Evolutionary conservation across 2,797 vertebrate species (phyloP), one percentile per base, ranked within the genome.

Genomic region (Channallabes apus): DNA sequence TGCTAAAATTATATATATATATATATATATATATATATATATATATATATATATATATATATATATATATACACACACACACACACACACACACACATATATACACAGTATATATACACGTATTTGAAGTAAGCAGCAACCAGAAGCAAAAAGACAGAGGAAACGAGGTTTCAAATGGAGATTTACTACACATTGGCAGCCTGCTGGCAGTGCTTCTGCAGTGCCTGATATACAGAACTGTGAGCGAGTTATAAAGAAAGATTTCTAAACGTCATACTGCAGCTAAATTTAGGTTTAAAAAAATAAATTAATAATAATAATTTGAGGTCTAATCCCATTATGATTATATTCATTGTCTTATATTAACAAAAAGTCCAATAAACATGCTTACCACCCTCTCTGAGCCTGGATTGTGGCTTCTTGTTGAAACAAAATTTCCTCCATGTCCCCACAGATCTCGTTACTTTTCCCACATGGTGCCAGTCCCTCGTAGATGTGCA

Each of bases 341-440:
- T 73, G 59, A 62, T 85, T 72, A 85, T 38, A 69, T 78, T 68
- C 51, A 22, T 29, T 29, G 35, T 79, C 58, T 32, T 32, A 56
- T 29, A 76, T 76, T 41, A 41, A 79, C 58, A 64, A 56, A 73
- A 51, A 24, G n/a, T 56, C 24, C 58, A 82, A 69, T 54, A 77
- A 61, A 82, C 22, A 20, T 88, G 87, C 95, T 96, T 95, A 97
- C 96, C 96, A 96, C 94, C 96, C 96, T 92, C 95, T 94, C 90
- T 95, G 93, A 88, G 96, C 94, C 88, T 91, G 94, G 85, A 97
- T 90, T 8, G 94, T 90, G 6, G 93, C 91, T 88, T 94, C 94
- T 82, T 90, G 73, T 8, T 92, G 92, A 90, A 96, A 94, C 62
- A 90, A 84, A 94, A 94, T 94, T 0, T 97, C 94, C 54, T 91